These are phyloP conservation scores for Erynnis tages DNA, from an alignment of 2,888 invertebrate species.

Conservation along the genomic window DNA sequence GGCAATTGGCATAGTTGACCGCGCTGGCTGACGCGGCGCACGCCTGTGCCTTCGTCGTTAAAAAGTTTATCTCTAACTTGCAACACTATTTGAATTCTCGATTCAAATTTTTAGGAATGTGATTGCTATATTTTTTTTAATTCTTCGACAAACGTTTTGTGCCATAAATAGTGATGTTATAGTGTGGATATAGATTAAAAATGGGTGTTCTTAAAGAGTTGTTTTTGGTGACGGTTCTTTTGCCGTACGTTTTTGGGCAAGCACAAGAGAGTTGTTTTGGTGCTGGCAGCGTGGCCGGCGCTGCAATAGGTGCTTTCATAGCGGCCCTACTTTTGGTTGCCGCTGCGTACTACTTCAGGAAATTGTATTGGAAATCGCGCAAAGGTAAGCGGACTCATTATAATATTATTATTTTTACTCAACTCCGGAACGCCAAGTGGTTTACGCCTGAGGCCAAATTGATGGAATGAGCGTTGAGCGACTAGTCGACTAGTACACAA, in stretches of 20 bases:
- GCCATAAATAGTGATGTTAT: conserved; percentile 73
- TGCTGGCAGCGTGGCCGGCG: conserved; percentile 86
- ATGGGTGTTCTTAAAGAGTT: conserved; percentile 71
- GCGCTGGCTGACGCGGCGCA: conserved; percentile 67
- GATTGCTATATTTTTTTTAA: conserved; percentile 41
- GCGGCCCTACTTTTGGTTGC: conserved; percentile 83
- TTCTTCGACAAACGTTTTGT: conserved; percentile 51
- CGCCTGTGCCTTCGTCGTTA: conserved; percentile 44
- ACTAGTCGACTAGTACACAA: background rate
- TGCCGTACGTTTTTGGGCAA: conserved; percentile 73
- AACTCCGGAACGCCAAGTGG: conserved; percentile 14
- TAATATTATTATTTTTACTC: conserved; percentile 16
- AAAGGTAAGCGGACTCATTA: conserved; percentile 65
- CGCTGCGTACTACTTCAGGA: conserved; percentile 80
- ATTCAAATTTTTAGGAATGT: conserved; percentile 65
- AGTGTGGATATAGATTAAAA: conserved; percentile 46
- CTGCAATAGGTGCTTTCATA: conserved; percentile 86
- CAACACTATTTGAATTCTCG: conserved; percentile 46
- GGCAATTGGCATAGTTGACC: conserved; percentile 55
- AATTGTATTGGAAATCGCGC: conserved; percentile 83
- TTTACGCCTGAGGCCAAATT: conserved; percentile 23
- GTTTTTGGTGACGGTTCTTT: conserved; percentile 68
- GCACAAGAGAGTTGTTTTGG: conserved; percentile 82
- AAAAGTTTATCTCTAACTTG: conserved; percentile 42
- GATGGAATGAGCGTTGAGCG: conserved; percentile 1